phyloP scores from a whole-genome alignment of 2,113 vertebrate genomes.

The Tupaia chinensis region DNA sequence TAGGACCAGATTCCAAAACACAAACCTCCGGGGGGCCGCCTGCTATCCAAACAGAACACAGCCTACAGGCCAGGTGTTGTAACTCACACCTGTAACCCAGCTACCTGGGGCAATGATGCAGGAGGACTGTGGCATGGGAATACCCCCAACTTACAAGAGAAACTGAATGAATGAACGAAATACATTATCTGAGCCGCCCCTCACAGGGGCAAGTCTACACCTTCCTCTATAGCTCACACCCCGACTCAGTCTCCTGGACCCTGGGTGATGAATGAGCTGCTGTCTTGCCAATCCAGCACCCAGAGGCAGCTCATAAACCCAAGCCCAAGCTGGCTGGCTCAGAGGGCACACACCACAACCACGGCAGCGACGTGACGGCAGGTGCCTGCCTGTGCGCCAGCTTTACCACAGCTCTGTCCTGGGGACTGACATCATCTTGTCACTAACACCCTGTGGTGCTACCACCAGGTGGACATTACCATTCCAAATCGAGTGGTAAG shows the following conservation, averaged over 20 bases:
- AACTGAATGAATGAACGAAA: not conserved
- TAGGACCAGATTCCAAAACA: no score
- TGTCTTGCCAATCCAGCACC: not conserved
- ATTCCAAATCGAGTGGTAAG: not conserved
- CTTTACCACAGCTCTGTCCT: not conserved
- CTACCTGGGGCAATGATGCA: no score
- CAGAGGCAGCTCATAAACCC: not conserved
- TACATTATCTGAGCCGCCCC: not conserved
- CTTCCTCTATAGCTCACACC: not conserved
- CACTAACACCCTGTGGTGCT: not conserved
- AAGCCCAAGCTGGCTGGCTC: not conserved
- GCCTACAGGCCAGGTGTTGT: no score
- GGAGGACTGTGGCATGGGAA: no score
- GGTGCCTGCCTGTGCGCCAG: not conserved
- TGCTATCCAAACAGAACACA: no score
- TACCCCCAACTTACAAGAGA: no score
- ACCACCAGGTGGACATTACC: accelerated
- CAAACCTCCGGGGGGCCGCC: no score
- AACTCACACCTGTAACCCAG: no score
- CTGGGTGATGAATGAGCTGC: not conserved
- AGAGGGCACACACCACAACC: no score
- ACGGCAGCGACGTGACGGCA: not conserved
- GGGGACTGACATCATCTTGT: accelerated
- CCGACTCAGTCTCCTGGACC: no score
- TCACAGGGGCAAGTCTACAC: not conserved